Base-by-base conservation (phyloP, 2,888 invertebrate species). In the Anoncus sp. region DNA sequence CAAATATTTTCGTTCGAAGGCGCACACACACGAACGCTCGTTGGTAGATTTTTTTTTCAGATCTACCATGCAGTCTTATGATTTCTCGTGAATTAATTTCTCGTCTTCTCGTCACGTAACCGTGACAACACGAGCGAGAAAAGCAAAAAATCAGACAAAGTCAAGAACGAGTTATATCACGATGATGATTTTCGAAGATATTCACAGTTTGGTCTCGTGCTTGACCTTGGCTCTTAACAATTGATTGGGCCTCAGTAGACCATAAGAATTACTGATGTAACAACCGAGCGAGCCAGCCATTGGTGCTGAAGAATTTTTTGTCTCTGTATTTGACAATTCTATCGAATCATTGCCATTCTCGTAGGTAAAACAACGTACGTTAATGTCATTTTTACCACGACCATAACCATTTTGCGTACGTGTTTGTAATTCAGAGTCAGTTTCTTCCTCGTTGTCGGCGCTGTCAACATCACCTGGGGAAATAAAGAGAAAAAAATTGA, bases 401-500 rank as follows among this genome's bases (percentile, higher is more conserved):
- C 79, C 55, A 22, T 84, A 80, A 60, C 82, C 78, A 24, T 82
- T 82, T 31, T 86, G 88, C 9, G 86, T 70, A 20, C 86, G 85
- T 49, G 85, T 81, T 60, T 87, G 88, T 27, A 88, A 78, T 59
- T 91, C 90, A 1, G 89, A 88, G 62, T 91, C 91, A 0, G 90
- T 91, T 77, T 91, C 91, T 9, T 94, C 94, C 87, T 95, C 94
- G 82, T 97, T 96, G 81, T 95, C 96, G 60, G 94, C 94, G 75
- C 96, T 96, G 92, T 97, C 97, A 6, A 97, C 97, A 90, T 97
- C 97, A 74, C 95, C 96, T 95, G 88, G 1, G 81, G 87, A 67
- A 70, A 81, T 10, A 62, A 72, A 9, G 31, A 65, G 1, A 43
- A 6, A 24, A 53, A 27, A 53, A 27, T 16, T 16, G 18, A 12